These are phyloP conservation scores for Acanthoscelides obtectus DNA, from an alignment of 2,888 invertebrate species.

Conservation along the genomic window DNA sequence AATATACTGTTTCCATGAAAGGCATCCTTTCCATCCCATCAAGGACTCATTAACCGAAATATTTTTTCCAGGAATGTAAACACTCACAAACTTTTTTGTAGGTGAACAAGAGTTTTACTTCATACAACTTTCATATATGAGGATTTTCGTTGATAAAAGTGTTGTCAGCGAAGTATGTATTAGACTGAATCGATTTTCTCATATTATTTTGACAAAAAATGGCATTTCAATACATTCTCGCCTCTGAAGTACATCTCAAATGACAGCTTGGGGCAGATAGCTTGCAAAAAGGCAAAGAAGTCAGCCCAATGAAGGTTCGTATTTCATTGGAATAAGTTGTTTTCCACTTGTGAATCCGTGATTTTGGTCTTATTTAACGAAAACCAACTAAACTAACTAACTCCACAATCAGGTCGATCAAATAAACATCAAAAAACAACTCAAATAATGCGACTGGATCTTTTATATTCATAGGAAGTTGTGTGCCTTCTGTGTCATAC, in stretches of 20 bases:
- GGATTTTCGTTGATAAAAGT: background rate
- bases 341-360: no score
- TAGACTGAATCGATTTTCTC: slow-evolving; percentile 1
- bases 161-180: slow-evolving; percentile 9
- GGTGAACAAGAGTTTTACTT: background rate
- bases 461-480: no score
- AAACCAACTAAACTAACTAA: no score
- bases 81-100: background rate
- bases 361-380: no score
- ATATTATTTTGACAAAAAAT: background rate
- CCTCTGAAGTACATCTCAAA: background rate
- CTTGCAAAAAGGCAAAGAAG: no score
- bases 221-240: no score
- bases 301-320: no score
- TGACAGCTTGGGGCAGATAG: no score
- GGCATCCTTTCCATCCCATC: slow-evolving; percentile 10
- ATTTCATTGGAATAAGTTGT: background rate
- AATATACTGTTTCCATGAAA: slow-evolving; percentile 12
- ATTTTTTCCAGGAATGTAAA: background rate
- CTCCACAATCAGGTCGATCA: no score
- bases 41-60: slow-evolving; percentile 10
- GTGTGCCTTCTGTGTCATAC: no score
- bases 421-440: no score
- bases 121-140: background rate
- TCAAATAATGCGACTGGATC: no score